Percentiles rank a stretch among this genome's conserved stretches.
phyloP scores from a whole-genome alignment of 1,140 invertebrate genomes.

The Mercenaria mercenaria region DNA sequence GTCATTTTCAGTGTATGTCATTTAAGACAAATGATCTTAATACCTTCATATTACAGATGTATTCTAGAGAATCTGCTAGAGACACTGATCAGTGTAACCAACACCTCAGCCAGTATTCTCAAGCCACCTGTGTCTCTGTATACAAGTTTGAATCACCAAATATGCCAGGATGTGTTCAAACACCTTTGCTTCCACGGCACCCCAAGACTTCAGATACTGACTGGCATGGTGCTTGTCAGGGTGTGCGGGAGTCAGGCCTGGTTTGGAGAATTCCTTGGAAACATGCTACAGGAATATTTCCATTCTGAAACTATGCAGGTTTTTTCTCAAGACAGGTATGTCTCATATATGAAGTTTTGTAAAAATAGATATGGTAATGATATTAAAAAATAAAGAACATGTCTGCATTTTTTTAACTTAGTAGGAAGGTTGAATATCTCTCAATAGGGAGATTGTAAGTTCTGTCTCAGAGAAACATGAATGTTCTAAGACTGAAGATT shows the following conservation, averaged over 20 bases:
- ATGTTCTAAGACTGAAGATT: too few species aligned
- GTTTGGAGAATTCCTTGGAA: constrained; percentile 96
- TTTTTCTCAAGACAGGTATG: constrained; percentile 94
- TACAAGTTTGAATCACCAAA: constrained; percentile 87
- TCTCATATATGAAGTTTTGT: too few species aligned
- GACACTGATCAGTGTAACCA: constrained; percentile 89
- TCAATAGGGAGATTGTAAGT: too few species aligned
- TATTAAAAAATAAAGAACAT: too few species aligned
- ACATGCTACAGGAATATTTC: constrained; percentile 92
- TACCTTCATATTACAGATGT: constrained; percentile 12
- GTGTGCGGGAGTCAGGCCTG: constrained; percentile 92
- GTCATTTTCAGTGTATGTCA: too few species aligned
- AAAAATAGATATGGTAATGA: too few species aligned
- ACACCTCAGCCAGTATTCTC: constrained; percentile 87
- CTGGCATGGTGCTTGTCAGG: constrained; percentile 92
- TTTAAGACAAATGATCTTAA: too few species aligned
- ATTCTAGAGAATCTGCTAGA: constrained; percentile 93
- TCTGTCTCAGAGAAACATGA: too few species aligned
- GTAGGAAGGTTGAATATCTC: too few species aligned
- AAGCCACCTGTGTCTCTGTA: constrained; percentile 80
- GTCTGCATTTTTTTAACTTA: too few species aligned
- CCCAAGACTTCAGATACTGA: constrained; percentile 90
- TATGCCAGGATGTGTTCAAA: constrained; percentile 88
- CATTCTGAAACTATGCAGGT: constrained; percentile 92
- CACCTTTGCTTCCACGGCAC: constrained; percentile 89